Evolutionary conservation across 2,113 vertebrate species (phyloP).

Genomic region (Platichthys flesus): DNA sequence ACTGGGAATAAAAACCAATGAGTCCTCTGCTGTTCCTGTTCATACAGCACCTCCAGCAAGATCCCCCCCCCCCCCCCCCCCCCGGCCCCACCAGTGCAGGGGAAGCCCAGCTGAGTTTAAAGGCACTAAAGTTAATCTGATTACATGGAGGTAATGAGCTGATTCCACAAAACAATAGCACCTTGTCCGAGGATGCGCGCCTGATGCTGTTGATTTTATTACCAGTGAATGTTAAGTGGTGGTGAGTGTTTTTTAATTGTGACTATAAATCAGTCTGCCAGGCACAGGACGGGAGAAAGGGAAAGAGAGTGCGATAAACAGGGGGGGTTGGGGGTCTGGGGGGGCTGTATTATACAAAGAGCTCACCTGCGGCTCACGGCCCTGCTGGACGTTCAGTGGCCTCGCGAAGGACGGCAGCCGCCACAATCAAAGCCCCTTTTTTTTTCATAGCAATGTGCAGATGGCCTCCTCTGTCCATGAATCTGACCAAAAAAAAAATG

Average conservation of each 20-base stretch:
- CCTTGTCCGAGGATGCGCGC: conserved; percentile 36
- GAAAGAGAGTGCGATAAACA: background rate
- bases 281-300: background rate
- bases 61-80: conserved; percentile 14
- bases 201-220: conserved; percentile 54
- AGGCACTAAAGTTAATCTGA: conserved; percentile 56
- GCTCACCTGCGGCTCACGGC: conserved; percentile 31
- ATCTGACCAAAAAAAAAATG: conserved; percentile 66
- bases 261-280: conserved; percentile 68
- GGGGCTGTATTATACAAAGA: conserved; percentile 3
- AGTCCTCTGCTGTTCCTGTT: conserved; percentile 34
- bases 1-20: conserved; percentile 46
- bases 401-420: conserved; percentile 28
- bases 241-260: conserved; percentile 73
- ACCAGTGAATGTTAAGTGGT: conserved; percentile 49
- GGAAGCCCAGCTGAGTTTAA: conserved; percentile 42
- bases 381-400: conserved; percentile 12
- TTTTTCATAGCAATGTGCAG: conserved; percentile 30
- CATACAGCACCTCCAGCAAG: conserved; percentile 22
- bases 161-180: conserved; percentile 52
- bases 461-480: conserved; percentile 68
- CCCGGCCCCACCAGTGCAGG: conserved; percentile 3
- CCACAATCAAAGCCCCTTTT: conserved; percentile 54
- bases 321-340: background rate
- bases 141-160: conserved; percentile 38